Evolutionary conservation across 2,797 vertebrate species (phyloP), one percentile per base, ranked within the genome.

Genomic region (Triplophysa bombifrons): DNA sequence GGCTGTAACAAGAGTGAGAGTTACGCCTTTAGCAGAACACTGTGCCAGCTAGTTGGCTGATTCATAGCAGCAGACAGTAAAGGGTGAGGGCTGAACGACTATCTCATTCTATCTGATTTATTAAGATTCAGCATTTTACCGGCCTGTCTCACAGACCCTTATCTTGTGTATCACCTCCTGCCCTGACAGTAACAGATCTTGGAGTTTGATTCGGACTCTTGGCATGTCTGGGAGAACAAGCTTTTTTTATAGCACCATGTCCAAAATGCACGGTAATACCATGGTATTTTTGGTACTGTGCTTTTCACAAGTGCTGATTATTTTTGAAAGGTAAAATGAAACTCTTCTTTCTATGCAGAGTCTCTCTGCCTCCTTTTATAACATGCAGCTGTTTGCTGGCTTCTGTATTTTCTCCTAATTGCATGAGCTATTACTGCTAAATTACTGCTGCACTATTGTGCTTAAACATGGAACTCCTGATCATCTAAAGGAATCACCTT

Each of bases 41-140:
- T 30, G 14, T 30, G 60, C 14, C 22, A 63, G 60, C 60, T 27
- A 63, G 14, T 17, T 16, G 6, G 3, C 16, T 63, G 60, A 63
- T 63, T 63, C 60, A 63, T 63, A 63, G 27, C 60, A 34, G 4
- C 27, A 34, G 60, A 63, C 27, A 68, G 34, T 70, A 53, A 60
- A 65, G 63, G 66, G 58, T 83, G 74, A 81, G 74, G 10, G 8
- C 9, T 11, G 41, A 41, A 41, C 41, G 41, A 41, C 41, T 70
- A 65, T 38, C 22, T 30, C 12, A 41, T 41, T 63, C 64, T 76
- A 73, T 71, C 69, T 67, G 22, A 27, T 71, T 63, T n/a, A 72
- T 80, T 34, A 38, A 12, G 11, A 46, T 79, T 58, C 10, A 17
- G 27, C 44, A 27, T 84, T 76, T 72, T 56, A 73, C 68, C 13